Evolutionary conservation across 2,888 invertebrate genomes (phyloP), one percentile per base, ranked within the genome.

Genomic region (Lycophotia porphyrea): DNA sequence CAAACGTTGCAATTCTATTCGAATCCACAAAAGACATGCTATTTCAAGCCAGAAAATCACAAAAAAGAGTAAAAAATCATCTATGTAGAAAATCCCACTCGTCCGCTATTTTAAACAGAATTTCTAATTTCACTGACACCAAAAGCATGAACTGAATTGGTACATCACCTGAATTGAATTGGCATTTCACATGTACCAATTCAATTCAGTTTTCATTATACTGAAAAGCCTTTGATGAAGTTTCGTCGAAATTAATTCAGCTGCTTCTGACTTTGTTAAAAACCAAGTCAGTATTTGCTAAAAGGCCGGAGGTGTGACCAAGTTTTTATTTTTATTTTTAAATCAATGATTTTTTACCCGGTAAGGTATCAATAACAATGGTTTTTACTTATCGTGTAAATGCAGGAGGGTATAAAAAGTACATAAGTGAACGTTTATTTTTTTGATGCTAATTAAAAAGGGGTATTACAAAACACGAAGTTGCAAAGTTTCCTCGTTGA

Each of bases 181-280:
- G n/a, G n/a, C n/a, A n/a, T n/a, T n/a, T n/a, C n/a, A n/a, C n/a
- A 66, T 71, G 61, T 70, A 55, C 55, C 69, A 63, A 85, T 87
- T 73, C 55, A 85, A 82, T 75, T 75, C 68, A 67, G 71, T 77
- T 85, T 82, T 81, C 82, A 87, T 81, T 78, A 84, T 36, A 27
- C 66, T 61, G 65, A 87, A 81, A 87, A 68, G 66, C 52, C 49
- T 85, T 87, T 84, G 78, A 81, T 71, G 71, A 72, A 76, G 69
- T 74, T 75, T 70, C 58, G 24, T 65, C 42, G 63, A 44, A 39
- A 85, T 82, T 73, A 71, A 64, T 85, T 42, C 64, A 31, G 68
- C 70, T 63, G 34, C 34, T 67, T 49, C 27, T 55, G 60, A 52
- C 65, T 84, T 80, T 74, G 69, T 84, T n/a, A n/a, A n/a, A n/a